phyloP scores from a whole-genome alignment of 2,797 vertebrate genomes.

The Premnoplex brunnescens region DNA sequence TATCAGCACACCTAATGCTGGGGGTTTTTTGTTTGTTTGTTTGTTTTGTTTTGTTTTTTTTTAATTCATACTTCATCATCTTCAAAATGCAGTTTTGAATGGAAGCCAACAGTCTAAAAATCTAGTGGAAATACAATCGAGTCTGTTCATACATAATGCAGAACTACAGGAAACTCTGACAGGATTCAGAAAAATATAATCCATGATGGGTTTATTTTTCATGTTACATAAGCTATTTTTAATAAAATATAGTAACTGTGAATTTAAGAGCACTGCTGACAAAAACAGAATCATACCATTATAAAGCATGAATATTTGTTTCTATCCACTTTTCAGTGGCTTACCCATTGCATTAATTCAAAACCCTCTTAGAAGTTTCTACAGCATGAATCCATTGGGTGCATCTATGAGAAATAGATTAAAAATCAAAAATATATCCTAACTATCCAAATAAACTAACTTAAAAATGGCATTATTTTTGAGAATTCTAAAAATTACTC shows the following conservation, averaged over 20 bases:
- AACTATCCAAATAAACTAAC: background rate
- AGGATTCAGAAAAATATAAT: background rate
- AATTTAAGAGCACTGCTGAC: background rate
- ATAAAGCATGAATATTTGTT: background rate
- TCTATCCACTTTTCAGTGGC: background rate
- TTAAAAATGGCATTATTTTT: background rate
- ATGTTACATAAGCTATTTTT: background rate
- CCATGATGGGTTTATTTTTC: background rate
- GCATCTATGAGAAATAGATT: background rate
- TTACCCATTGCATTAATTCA: background rate
- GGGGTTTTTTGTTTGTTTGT: background rate
- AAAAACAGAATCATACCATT: background rate
- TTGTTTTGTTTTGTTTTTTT: background rate
- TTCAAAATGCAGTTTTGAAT: background rate
- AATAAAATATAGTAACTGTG: background rate
- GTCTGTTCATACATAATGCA: background rate
- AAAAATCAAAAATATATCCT: background rate
- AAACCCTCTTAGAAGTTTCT: background rate
- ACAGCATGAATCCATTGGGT: background rate
- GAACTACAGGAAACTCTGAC: background rate
- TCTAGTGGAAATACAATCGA: background rate
- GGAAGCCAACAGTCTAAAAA: background rate
- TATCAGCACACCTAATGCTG: background rate
- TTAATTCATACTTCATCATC: background rate
- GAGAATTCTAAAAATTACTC: background rate